Percentiles rank a stretch among this genome's conserved stretches.
These are phyloP conservation scores for Origma solitaria DNA, from an alignment of 2,113 vertebrate species.

Conservation along the genomic window DNA sequence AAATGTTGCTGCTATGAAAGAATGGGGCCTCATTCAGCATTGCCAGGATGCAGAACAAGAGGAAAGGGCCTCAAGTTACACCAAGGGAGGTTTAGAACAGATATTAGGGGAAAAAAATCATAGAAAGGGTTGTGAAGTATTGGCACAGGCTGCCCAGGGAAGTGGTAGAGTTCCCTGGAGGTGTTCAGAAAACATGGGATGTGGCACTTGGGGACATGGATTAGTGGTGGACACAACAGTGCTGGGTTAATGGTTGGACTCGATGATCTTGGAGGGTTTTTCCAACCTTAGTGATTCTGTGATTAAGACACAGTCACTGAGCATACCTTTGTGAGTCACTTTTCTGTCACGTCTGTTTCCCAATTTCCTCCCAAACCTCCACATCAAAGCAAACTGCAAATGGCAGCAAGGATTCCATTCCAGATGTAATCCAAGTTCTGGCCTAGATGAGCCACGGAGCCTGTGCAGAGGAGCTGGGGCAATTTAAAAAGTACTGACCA, in stretches of 20 bases:
- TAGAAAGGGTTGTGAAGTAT: neutral
- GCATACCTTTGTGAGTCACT: fast-evolving
- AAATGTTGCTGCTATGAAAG: neutral
- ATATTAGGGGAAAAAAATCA: too few species aligned
- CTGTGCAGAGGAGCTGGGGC: neutral
- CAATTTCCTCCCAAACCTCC: neutral
- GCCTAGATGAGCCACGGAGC: neutral
- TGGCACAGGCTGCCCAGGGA: neutral
- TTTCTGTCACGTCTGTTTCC: neutral
- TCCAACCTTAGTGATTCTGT: neutral
- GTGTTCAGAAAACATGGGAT: fast-evolving
- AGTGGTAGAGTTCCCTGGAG: neutral
- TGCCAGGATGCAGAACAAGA: neutral
- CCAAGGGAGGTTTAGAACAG: neutral
- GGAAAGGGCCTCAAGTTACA: neutral
- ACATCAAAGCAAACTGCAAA: neutral
- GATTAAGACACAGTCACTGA: neutral
- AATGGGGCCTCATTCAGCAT: neutral
- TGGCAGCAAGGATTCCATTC: neutral
- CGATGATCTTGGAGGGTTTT: neutral
- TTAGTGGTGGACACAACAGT: neutral
- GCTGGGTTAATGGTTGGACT: neutral
- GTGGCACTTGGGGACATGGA: neutral
- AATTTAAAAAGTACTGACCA: neutral
- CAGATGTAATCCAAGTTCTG: neutral